Evolutionary conservation across 1,140 invertebrate species (phyloP), one percentile per base, ranked within the genome.

Genomic region (Nilaparvata lugens): DNA sequence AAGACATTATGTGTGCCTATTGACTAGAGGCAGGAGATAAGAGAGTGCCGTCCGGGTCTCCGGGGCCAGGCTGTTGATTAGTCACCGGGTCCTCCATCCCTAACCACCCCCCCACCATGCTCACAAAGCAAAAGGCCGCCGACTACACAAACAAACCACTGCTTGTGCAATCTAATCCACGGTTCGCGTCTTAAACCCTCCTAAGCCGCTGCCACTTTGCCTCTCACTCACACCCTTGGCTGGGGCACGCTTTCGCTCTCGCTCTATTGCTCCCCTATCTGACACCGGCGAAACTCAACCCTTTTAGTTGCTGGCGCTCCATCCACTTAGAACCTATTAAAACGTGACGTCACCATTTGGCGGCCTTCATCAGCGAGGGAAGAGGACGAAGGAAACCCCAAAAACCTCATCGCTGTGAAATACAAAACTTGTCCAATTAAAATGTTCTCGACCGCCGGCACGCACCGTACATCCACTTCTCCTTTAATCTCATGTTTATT

Each of bases 341-440:
- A 19, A 19, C 45, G 45, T 48, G 45, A 48, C 45, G 45, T 48
- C 45, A 48, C 21, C 14, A 19, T 18, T 19, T 48, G 4, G 5
- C 43, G 43, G 16, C 38, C 9, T 40, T 40, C 9, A 9, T n/a
- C 38, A 40, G 9, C 38, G 16, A 18, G 2, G 16, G 16, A n/a
- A n/a, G 16, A 6, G 21, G 45, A 48, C 42, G 7, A 9, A 48
- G 16, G 31, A 35, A 35, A 35, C 31, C 31, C 31, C 31, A 35
- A 35, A 35, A 35, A 35, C 31, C 31, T 35, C 31, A 35, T 35
- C 31, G 31, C 31, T 35, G 31, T 35, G 31, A 48, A 48, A 48
- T 48, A 48, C 45, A 48, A 48, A 48, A 48, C 21, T 48, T 23
- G 45, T 48, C 45, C 45, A 48, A 48, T 48, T 48, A 48, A 48